Percentiles rank a stretch among this genome's conserved stretches.
phyloP scores from a whole-genome alignment of 1,140 invertebrate genomes.

The Oryctes rhinoceros region DNA sequence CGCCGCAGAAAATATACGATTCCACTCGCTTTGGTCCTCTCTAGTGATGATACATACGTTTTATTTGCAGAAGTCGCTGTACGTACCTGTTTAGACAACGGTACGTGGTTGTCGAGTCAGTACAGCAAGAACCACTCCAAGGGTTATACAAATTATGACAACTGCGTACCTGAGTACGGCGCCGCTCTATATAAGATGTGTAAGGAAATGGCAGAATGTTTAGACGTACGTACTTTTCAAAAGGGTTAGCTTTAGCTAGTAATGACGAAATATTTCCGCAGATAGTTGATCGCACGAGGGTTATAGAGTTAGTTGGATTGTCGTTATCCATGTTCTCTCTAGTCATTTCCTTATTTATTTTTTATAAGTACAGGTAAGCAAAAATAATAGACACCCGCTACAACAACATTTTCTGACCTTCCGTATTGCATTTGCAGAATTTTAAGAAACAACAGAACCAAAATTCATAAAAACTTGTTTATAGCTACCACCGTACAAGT shows the following conservation, averaged over 20 bases:
- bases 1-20: too few species aligned
- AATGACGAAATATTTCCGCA: constrained; percentile 69
- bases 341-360: constrained; percentile 79
- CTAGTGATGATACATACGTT: too few species aligned
- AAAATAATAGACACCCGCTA: too few species aligned
- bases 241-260: neutral
- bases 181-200: constrained; percentile 68
- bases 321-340: constrained; percentile 78
- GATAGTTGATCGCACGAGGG: constrained; percentile 78
- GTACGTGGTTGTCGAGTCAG: constrained; percentile 70
- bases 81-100: constrained; percentile 76
- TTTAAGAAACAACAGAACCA: constrained; percentile 84
- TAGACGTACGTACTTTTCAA: constrained; percentile 55
- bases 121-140: constrained; percentile 58
- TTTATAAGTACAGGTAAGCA: constrained; percentile 80
- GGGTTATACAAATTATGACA: constrained; percentile 89
- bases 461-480: constrained; percentile 89
- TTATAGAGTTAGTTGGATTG: constrained; percentile 83
- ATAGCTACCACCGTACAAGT: constrained; percentile 87
- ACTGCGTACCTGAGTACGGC: constrained; percentile 81
- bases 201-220: constrained; percentile 65
- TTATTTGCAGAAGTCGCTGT: constrained; percentile 63
- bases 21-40: too few species aligned
- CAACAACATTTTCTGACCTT: too few species aligned
- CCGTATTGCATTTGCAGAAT: constrained; percentile 67